phyloP scores from a whole-genome alignment of 2,888 invertebrate genomes.

The Pollenia griseotomentosa region DNA sequence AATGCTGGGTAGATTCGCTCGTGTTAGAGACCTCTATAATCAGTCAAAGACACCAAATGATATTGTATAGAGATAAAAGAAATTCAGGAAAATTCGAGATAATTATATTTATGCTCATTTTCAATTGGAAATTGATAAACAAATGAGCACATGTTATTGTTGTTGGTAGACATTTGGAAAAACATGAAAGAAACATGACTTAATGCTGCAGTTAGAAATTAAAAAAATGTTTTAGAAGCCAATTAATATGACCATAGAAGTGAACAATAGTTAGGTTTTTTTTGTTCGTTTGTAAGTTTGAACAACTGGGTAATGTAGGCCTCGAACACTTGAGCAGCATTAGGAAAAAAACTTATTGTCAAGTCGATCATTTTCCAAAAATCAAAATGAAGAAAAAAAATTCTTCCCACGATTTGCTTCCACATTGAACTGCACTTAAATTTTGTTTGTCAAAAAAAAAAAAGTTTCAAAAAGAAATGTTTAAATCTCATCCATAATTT shows the following conservation, averaged over 20 bases:
- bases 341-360: constrained; percentile 32
- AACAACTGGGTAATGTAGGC: constrained; percentile 22
- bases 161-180: not conserved
- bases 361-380: not conserved
- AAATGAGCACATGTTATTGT: not conserved
- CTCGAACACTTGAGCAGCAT: constrained; percentile 25
- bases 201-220: too few species aligned
- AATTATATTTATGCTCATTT: constrained; percentile 10
- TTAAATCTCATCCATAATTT: constrained; percentile 41
- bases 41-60: constrained; percentile 33
- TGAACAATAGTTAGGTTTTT: constrained; percentile 29
- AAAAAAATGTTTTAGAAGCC: not conserved
- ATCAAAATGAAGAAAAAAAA: not conserved
- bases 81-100: constrained; percentile 29
- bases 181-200: not conserved
- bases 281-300: constrained; percentile 26
- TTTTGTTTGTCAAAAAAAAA: constrained; percentile 6
- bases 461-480: constrained; percentile 35
- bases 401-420: constrained; percentile 60
- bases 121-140: constrained; percentile 42
- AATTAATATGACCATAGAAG: constrained; percentile 34
- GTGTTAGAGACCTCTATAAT: constrained; percentile 33
- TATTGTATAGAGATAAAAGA: constrained; percentile 9
- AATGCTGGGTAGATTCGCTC: constrained; percentile 16
- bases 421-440: constrained; percentile 57